These are phyloP conservation scores for Sycobia sp. DNA, from an alignment of 1,140 invertebrate genomes.

Conservation along the genomic window DNA sequence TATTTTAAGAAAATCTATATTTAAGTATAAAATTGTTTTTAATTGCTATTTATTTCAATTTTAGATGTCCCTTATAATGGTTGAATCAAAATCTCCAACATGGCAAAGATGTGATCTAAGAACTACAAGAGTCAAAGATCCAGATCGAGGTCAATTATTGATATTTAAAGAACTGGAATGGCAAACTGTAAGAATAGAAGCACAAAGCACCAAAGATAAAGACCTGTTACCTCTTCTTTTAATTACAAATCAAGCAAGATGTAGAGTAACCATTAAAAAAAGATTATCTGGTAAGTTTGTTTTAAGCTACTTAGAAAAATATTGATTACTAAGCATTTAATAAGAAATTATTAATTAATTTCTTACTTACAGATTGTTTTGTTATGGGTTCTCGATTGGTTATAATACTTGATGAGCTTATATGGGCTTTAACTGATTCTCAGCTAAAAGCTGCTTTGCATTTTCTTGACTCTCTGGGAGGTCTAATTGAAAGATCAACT, in stretches of 20 bases:
- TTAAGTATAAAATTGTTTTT: slow-evolving; percentile 6
- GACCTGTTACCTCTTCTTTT: slow-evolving; percentile 88
- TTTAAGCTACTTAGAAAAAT: slow-evolving; percentile 1
- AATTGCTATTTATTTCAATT: slow-evolving; percentile 30
- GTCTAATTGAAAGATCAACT: slow-evolving; percentile 83
- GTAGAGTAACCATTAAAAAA: slow-evolving; percentile 96
- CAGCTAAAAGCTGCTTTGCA: slow-evolving; percentile 94
- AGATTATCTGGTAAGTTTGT: slow-evolving; percentile 74
- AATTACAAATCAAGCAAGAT: slow-evolving; percentile 92
- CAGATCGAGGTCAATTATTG: slow-evolving; percentile 83
- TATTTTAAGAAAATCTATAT: too few relatives aligned
- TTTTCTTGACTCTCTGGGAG: slow-evolving; percentile 89
- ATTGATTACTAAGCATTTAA: background rate
- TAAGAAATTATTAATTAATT: slow-evolving; percentile 6
- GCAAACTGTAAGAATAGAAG: slow-evolving; percentile 95
- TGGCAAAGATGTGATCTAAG: slow-evolving; percentile 85
- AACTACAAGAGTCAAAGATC: slow-evolving; percentile 89
- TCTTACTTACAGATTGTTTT: slow-evolving; percentile 79
- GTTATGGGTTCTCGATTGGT: slow-evolving; percentile 90
- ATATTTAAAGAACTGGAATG: slow-evolving; percentile 98
- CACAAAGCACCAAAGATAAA: slow-evolving; percentile 80
- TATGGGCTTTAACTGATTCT: slow-evolving; percentile 98
- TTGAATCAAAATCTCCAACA: slow-evolving; percentile 90
- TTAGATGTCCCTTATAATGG: slow-evolving; percentile 87
- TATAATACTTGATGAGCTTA: slow-evolving; percentile 91